A percentile compares a stretch with the other conserved stretches of the same genome.
These are phyloP conservation scores for Drosophila oshimai DNA, from an alignment of 1,140 invertebrate species.

Conservation along the genomic window DNA sequence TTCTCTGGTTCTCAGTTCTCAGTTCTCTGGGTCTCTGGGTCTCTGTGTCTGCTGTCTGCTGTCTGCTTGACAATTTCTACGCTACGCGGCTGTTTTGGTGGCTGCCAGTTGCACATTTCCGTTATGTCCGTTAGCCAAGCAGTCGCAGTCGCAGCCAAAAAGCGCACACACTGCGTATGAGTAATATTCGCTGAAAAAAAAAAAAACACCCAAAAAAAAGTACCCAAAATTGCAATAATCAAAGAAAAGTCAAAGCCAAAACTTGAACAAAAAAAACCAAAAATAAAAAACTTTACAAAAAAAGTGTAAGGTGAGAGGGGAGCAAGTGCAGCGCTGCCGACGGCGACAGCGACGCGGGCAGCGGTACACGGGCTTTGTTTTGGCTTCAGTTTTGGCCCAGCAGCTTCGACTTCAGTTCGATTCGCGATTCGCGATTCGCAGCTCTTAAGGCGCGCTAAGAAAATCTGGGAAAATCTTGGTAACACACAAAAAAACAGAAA, in stretches of 20 bases:
- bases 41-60: conserved; percentile 40
- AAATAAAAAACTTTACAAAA: not conserved
- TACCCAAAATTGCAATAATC: not conserved
- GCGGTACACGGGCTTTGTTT: conserved; percentile 36
- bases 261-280: not conserved
- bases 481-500: not conserved
- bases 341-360: conserved; percentile 35
- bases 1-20: conserved; percentile 1
- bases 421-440: conserved; percentile 26
- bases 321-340: conserved; percentile 57
- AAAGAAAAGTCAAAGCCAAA: conserved; percentile 1
- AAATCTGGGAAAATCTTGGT: not conserved
- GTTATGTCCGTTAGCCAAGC: conserved; percentile 69
- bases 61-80: conserved; percentile 70
- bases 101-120: conserved; percentile 77
- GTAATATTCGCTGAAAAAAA: conserved; percentile 20
- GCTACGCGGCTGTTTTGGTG: conserved; percentile 58
- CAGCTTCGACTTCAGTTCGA: conserved; percentile 48
- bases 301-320: not conserved
- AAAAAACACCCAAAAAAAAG: not conserved
- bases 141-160: conserved; percentile 27
- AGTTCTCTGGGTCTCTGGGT: conserved; percentile 18
- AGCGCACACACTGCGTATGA: conserved; percentile 33
- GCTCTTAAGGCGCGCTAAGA: conserved; percentile 18
- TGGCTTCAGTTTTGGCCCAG: conserved; percentile 56